These are phyloP conservation scores for Ylistrum balloti DNA, from an alignment of 1,140 invertebrate species.

Conservation along the genomic window DNA sequence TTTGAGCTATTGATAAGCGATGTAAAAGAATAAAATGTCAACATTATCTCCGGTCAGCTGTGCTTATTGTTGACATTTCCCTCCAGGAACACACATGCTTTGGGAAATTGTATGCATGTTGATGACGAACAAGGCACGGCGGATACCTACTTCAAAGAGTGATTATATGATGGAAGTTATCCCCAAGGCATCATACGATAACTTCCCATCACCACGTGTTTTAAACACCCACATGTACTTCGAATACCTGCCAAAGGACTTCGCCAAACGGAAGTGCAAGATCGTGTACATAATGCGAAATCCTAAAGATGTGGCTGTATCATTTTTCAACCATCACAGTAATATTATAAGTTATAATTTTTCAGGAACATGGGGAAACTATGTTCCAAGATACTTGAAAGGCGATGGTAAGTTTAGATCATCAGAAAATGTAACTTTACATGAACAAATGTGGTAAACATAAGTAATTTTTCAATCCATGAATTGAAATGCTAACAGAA, in stretches of 20 bases:
- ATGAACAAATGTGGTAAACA: too few species aligned
- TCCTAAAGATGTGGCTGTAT: constrained; percentile 71
- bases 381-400: constrained; percentile 58
- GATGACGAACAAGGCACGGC: constrained; percentile 51
- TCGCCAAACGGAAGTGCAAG: constrained; percentile 58
- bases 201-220: constrained; percentile 58
- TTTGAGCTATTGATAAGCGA: too few species aligned
- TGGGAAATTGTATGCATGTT: constrained; percentile 66
- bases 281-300: constrained; percentile 64
- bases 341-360: constrained; percentile 63
- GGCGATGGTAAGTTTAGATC: constrained; percentile 61
- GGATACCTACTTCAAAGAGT: constrained; percentile 54
- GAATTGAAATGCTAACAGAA: too few species aligned
- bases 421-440: too few species aligned
- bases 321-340: constrained; percentile 66
- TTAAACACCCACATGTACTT: constrained; percentile 63
- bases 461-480: too few species aligned
- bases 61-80: too few species aligned
- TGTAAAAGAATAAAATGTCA: too few species aligned
- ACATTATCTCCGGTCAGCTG: too few species aligned
- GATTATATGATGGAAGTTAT: constrained; percentile 61
- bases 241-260: constrained; percentile 54
- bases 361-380: constrained; percentile 63
- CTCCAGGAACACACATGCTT: constrained; percentile 64
- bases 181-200: constrained; percentile 27